Conservation (phyloP, 2,113 vertebrate species). For the Tricholaema leucomelas region DNA sequence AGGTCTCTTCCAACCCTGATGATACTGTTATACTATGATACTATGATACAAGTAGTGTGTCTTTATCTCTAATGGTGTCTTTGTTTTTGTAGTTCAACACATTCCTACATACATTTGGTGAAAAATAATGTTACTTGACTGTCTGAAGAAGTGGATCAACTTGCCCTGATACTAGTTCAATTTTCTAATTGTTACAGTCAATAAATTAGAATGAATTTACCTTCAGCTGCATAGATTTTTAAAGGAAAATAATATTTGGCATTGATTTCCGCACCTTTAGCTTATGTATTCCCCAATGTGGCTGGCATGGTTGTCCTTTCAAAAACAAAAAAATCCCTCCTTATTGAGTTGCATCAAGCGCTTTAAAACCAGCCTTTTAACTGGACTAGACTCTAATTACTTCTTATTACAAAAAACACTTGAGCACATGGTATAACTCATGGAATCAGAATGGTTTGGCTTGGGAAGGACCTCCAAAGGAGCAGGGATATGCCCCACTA, state of each 20-base stretch:
- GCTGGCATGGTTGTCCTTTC: neutral
- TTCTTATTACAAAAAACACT: neutral
- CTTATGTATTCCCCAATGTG: neutral
- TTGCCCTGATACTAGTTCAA: neutral
- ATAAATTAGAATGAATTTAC: neutral
- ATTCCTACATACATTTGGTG: neutral
- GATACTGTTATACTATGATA: too few species aligned
- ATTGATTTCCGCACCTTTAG: neutral
- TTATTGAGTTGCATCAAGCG: neutral
- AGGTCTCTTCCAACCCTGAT: too few species aligned
- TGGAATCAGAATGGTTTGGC: too few species aligned
- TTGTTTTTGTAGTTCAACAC: conserved; percentile 21
- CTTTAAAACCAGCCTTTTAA: neutral
- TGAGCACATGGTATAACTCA: neutral
- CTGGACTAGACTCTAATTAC: neutral
- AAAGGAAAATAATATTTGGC: neutral
- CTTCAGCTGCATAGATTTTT: neutral
- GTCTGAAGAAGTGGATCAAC: neutral
- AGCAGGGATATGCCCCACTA: too few species aligned
- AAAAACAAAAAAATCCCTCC: neutral
- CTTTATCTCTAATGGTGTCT: conserved; percentile 5
- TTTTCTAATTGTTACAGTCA: conserved; percentile 22
- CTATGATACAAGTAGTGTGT: neutral
- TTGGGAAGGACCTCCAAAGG: too few species aligned
- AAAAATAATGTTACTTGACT: conserved; percentile 30